Base-by-base conservation (phyloP, 2,888 invertebrate genomes). In the Camptogramma bilineatum region DNA sequence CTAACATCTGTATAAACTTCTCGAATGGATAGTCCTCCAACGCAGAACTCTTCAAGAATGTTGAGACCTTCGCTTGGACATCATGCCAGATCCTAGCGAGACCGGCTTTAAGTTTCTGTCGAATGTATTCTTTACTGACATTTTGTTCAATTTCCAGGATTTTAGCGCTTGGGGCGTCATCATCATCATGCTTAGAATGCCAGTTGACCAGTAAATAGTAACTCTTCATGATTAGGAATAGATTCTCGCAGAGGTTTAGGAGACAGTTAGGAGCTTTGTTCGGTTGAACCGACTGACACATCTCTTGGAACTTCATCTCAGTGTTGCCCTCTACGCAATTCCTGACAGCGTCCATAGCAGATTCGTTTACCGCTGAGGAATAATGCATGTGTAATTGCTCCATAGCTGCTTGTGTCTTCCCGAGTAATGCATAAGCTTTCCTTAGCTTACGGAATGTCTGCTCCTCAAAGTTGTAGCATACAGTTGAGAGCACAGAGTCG, bases 351-450 rank as follows among this genome's bases (percentile, higher is more conserved):
- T 94, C 93, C 21, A 95, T 94, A 0, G 97, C 96, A 0, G 96
- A 95, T 68, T 96, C 96, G 73, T 97, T 98, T 16, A 99, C 97
- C 0, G 98, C 97, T 46, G 98, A 98, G 0, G 98, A 97, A 78
- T 98, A 98, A 84, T 99, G 98, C 95, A 99, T 98, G 74, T 98
- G 97, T 9, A 99, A 87, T 83, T 98, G 98, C 84, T 99, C 99
- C 95, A 98, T 97, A 0, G 98, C 98, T 1, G 96, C 96, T 87
- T 98, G 96, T 0, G 97, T 97, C 87, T 99, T 99, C 0, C 98
- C 98, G 3, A 99, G 88, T 19, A 99, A 91, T 44, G 95, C 95
- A 81, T 98, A 99, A 0, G 99, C 99, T 72, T 95, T 95, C 79
- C 98, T 97, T 0, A 99, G 91, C 74, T 97, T 96, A 9, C 95